Conservation (phyloP, 1,140 invertebrate genomes). For the Drosophila murphyi region DNA sequence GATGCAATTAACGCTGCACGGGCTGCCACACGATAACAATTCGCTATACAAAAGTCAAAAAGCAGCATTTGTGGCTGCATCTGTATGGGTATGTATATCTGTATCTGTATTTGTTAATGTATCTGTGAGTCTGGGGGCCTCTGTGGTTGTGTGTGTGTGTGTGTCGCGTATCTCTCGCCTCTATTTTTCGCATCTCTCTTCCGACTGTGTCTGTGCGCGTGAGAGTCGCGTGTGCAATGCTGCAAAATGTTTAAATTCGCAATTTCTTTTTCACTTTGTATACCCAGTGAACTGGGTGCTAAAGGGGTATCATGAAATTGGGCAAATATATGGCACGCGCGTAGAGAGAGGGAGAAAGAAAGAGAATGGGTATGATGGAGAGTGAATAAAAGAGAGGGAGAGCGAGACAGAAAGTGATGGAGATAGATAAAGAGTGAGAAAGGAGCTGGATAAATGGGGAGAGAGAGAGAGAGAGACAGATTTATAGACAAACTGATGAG, state of each 20-base stretch:
- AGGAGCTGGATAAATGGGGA: too few species aligned
- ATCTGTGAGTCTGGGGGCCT: conserved; percentile 32
- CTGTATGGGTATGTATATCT: conserved; percentile 18
- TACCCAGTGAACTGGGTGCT: neutral
- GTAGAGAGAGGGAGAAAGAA: too few species aligned
- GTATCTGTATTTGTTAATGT: conserved; percentile 22
- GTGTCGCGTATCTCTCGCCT: conserved; percentile 16
- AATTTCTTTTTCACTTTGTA: conserved; percentile 49
- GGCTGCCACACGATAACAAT: conserved; percentile 60
- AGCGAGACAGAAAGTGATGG: too few species aligned
- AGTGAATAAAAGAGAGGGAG: too few species aligned
- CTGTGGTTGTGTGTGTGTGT: conserved; percentile 39
- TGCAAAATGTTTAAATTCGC: conserved; percentile 79
- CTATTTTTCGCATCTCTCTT: conserved; percentile 55
- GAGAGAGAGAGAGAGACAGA: too few species aligned
- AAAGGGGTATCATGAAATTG: neutral
- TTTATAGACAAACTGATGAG: too few species aligned
- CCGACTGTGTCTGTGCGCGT: conserved; percentile 67
- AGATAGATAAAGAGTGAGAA: too few species aligned
- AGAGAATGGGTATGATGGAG: too few species aligned
- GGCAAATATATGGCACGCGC: neutral
- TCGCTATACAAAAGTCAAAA: conserved; percentile 42
- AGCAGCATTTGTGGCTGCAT: conserved; percentile 14
- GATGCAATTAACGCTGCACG: conserved; percentile 63
- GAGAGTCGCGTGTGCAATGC: conserved; percentile 80